Conservation (phyloP, 2,888 invertebrate genomes). For the Polydrusus pterygomalis region DNA sequence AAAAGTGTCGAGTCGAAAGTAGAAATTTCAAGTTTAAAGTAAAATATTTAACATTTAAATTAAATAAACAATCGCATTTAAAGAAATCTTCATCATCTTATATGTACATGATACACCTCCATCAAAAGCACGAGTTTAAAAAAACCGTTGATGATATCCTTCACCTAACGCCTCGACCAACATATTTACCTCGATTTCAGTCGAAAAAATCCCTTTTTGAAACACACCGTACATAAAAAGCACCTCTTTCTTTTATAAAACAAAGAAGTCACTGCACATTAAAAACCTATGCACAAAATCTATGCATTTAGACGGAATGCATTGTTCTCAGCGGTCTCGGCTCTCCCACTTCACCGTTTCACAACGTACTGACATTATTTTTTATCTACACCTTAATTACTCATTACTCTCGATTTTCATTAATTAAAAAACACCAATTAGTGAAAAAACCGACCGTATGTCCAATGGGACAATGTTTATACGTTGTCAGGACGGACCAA, state of each 20-base stretch:
- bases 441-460: background rate
- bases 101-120: background rate
- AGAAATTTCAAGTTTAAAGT: no score
- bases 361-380: constrained; percentile 35
- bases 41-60: no score
- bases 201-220: background rate
- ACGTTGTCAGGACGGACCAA: constrained; percentile 37
- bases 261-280: constrained; percentile 13
- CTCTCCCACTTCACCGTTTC: constrained; percentile 49
- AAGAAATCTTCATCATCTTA: no score
- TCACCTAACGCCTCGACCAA: background rate
- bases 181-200: constrained; percentile 12
- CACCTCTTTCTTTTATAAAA: background rate
- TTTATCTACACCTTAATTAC: constrained; percentile 47
- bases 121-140: constrained; percentile 1
- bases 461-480: constrained; percentile 1
- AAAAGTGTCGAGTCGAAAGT: no score
- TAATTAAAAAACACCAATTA: constrained; percentile 29
- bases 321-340: constrained; percentile 41
- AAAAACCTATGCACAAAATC: constrained; percentile 23
- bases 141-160: constrained; percentile 10
- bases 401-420: constrained; percentile 29
- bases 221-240: background rate
- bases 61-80: no score
- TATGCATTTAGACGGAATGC: constrained; percentile 36